Conservation (phyloP, 2,888 invertebrate genomes). For the Trisateles emortualis region DNA sequence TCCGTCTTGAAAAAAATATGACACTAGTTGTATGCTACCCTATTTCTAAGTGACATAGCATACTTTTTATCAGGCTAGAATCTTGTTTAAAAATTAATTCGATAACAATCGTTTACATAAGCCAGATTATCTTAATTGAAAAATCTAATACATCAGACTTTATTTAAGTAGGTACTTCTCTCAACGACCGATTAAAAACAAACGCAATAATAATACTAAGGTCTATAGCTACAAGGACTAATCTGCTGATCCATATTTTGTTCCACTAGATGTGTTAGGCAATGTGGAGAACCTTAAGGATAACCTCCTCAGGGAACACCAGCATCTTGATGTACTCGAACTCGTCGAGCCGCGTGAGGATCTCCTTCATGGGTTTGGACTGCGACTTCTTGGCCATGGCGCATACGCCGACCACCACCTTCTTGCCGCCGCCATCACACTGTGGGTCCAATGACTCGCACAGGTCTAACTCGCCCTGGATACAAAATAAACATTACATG, state of each 20-base stretch:
- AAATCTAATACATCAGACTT: too few relatives aligned
- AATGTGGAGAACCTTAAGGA: slow-evolving; percentile 92
- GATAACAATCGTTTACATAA: too few relatives aligned
- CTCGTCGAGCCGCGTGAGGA: slow-evolving; percentile 97
- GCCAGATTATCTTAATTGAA: too few relatives aligned
- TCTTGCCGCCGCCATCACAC: slow-evolving; percentile 91
- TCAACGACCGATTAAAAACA: not conserved
- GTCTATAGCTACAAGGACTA: slow-evolving; percentile 2
- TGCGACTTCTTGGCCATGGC: slow-evolving; percentile 99
- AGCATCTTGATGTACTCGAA: slow-evolving; percentile 98
- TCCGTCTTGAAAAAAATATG: too few relatives aligned
- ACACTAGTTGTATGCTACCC: too few relatives aligned
- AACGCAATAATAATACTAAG: not conserved
- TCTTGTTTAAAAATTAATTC: too few relatives aligned
- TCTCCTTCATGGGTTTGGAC: slow-evolving; percentile 99
- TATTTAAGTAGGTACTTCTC: too few relatives aligned
- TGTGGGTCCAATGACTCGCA: slow-evolving; percentile 89
- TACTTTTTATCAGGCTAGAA: too few relatives aligned
- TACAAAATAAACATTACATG: too few relatives aligned
- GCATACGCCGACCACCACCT: slow-evolving; percentile 99
- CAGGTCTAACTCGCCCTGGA: slow-evolving; percentile 92
- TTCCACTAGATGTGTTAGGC: slow-evolving; percentile 81
- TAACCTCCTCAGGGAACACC: slow-evolving; percentile 98
- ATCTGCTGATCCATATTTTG: slow-evolving; percentile 64
- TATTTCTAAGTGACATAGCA: too few relatives aligned